phyloP scores from a whole-genome alignment of 2,113 vertebrate species.

The Poecilia latipinna region DNA sequence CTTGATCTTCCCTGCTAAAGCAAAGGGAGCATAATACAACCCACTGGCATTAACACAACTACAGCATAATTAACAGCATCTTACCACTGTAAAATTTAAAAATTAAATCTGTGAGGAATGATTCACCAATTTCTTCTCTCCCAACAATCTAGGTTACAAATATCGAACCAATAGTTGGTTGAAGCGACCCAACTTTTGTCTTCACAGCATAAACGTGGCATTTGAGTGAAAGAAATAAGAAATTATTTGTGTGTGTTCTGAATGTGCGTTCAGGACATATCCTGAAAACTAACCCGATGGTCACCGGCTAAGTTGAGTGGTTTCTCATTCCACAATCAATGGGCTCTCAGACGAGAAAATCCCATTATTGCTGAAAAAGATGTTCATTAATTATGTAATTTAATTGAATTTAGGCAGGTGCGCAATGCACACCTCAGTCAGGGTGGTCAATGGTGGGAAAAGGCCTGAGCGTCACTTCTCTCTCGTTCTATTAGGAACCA shows the following conservation, averaged over 20 bases:
- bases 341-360: constrained; percentile 86
- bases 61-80: too few relatives aligned
- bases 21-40: too few relatives aligned
- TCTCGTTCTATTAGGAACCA: constrained; percentile 99
- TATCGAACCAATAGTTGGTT: not conserved
- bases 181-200: not conserved
- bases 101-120: too few relatives aligned
- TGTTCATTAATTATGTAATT: constrained; percentile 97
- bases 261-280: not conserved
- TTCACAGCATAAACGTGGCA: not conserved
- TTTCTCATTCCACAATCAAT: constrained; percentile 86
- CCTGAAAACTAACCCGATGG: constrained; percentile 10
- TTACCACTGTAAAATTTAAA: too few relatives aligned
- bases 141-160: not conserved
- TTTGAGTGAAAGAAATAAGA: not conserved
- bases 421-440: constrained; percentile 89
- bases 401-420: constrained; percentile 97
- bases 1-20: too few relatives aligned
- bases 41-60: too few relatives aligned
- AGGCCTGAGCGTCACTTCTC: constrained; percentile 83
- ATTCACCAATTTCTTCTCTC: too few relatives aligned
- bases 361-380: constrained; percentile 88
- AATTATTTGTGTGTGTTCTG: not conserved
- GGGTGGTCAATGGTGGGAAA: constrained; percentile 93
- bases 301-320: constrained; percentile 65